Evolutionary conservation across 2,797 vertebrate species (phyloP).

Genomic region (Syndactyla subalaris): DNA sequence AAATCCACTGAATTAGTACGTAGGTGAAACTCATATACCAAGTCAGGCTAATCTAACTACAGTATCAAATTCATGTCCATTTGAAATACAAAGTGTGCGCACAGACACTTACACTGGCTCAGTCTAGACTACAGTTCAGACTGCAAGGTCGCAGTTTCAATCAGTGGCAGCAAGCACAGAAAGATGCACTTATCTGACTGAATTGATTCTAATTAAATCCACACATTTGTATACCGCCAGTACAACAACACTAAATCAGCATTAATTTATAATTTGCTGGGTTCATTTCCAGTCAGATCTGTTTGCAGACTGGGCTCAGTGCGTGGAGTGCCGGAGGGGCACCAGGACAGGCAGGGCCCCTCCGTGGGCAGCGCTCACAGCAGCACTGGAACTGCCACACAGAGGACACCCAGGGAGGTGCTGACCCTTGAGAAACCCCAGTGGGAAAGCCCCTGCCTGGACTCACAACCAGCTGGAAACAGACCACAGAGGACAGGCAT

Average conservation of each 20-base stretch:
- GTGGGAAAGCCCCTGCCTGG: rapidly evolving
- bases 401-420: rapidly evolving
- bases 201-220: background rate
- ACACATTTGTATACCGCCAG: background rate
- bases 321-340: rapidly evolving
- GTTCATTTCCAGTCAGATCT: background rate
- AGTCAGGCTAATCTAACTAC: background rate
- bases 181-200: background rate
- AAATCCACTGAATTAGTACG: background rate
- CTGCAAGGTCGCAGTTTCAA: background rate
- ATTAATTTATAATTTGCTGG: background rate
- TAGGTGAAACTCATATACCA: background rate
- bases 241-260: background rate
- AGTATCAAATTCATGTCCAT: background rate
- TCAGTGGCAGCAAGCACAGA: background rate
- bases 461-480: background rate
- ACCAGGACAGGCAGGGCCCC: background rate
- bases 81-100: background rate
- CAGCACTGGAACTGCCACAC: rapidly evolving
- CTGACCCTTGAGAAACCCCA: background rate
- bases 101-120: background rate
- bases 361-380: rapidly evolving
- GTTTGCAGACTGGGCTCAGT: background rate
- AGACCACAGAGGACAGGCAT: background rate
- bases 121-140: background rate